Percentiles rank a stretch among this genome's conserved stretches.
Conservation (phyloP, 2,888 invertebrate species). For the Tholera decimalis region DNA sequence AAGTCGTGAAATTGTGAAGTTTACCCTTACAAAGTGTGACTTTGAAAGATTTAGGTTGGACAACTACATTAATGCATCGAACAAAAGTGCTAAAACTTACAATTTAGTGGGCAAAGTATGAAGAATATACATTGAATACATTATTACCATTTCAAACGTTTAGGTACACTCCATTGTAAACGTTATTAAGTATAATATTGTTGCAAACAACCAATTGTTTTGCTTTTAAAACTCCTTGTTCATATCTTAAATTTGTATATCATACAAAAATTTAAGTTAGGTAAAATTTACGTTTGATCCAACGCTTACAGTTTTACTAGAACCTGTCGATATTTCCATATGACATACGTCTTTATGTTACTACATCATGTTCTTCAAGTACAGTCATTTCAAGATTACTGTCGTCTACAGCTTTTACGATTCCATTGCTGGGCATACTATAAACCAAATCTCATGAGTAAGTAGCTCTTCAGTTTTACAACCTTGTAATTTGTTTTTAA, state of each 20-base stretch:
- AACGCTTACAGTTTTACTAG: slow-evolving; percentile 2
- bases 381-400: slow-evolving; percentile 41
- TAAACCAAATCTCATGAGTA: slow-evolving; percentile 37
- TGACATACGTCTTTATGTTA: slow-evolving; percentile 10
- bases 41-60: slow-evolving; percentile 66
- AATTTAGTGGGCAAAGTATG: slow-evolving; percentile 31
- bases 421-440: slow-evolving; percentile 33
- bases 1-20: slow-evolving; percentile 66
- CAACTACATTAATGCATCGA: slow-evolving; percentile 49
- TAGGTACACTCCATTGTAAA: background rate
- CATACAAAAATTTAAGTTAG: too few relatives aligned
- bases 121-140: slow-evolving; percentile 10
- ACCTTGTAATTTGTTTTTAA: slow-evolving; percentile 18
- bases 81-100: slow-evolving; percentile 46
- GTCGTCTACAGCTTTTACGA: slow-evolving; percentile 43
- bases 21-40: slow-evolving; percentile 61
- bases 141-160: slow-evolving; percentile 4
- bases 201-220: background rate
- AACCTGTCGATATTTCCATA: background rate
- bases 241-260: background rate
- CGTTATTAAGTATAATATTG: slow-evolving; percentile 3
- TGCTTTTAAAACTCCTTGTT: background rate
- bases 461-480: slow-evolving; percentile 39
- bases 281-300: background rate
- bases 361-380: slow-evolving; percentile 18